A percentile compares a stretch with the other conserved stretches of the same genome.
These are phyloP conservation scores for Drosophila takahashii DNA, from an alignment of 1,140 invertebrate genomes.

Conservation along the genomic window DNA sequence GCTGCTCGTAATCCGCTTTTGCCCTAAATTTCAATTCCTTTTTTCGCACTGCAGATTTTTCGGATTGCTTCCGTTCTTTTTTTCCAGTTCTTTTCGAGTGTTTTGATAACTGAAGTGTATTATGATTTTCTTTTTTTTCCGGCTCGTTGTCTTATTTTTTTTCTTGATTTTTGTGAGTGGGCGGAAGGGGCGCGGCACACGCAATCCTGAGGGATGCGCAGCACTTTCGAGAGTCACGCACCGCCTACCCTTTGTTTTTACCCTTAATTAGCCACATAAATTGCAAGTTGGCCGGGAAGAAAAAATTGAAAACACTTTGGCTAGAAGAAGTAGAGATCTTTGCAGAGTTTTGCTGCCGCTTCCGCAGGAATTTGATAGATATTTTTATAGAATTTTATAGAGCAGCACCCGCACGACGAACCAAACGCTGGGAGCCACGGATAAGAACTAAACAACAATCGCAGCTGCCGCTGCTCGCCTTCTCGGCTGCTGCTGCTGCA, in stretches of 20 bases:
- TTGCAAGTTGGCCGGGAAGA: constrained; percentile 31
- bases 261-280: constrained; percentile 49
- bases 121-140: constrained; percentile 30
- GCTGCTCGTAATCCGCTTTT: constrained; percentile 74
- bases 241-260: constrained; percentile 6
- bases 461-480: constrained; percentile 32
- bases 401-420: constrained; percentile 45
- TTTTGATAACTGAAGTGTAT: constrained; percentile 50
- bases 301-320: constrained; percentile 3
- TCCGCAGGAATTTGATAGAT: constrained; percentile 1
- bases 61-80: constrained; percentile 17
- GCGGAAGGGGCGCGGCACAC: constrained; percentile 22
- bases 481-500: constrained; percentile 22
- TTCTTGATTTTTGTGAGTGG: background rate
- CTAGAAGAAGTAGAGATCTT: background rate
- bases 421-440: constrained; percentile 50
- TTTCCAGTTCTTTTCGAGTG: constrained; percentile 34
- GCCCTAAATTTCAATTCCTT: constrained; percentile 75
- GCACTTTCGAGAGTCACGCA: constrained; percentile 45
- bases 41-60: constrained; percentile 35
- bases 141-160: constrained; percentile 8
- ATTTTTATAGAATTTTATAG: background rate
- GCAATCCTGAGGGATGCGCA: constrained; percentile 41
- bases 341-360: background rate
- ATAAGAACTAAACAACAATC: constrained; percentile 53